These are phyloP conservation scores for Alviniconcha marisindica DNA, from an alignment of 1,140 invertebrate genomes.

Conservation along the genomic window DNA sequence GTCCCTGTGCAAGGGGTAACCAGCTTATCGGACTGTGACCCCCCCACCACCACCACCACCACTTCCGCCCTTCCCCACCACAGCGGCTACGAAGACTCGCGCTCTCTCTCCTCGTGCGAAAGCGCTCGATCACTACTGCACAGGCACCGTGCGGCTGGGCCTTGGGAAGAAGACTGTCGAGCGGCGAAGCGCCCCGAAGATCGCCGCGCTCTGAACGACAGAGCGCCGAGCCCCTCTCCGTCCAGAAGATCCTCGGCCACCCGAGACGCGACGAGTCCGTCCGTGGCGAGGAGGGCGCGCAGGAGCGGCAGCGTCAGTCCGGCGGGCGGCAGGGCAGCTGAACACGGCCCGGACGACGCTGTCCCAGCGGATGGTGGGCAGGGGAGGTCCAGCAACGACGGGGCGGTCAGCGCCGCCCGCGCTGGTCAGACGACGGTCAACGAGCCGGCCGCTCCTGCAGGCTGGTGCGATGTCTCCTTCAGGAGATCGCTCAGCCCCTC, in stretches of 20 bases:
- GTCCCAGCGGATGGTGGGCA: too few species aligned
- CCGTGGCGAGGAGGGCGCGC: not conserved
- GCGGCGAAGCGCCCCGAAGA: not conserved
- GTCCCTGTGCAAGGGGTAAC: not conserved
- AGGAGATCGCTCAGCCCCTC: not conserved
- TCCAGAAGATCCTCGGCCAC: not conserved
- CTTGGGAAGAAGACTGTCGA: too few species aligned
- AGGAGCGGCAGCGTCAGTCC: not conserved
- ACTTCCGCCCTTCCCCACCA: not conserved
- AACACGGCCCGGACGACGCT: not conserved
- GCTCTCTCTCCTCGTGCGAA: not conserved
- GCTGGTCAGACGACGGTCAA: too few species aligned
- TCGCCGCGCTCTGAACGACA: not conserved
- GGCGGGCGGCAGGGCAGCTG: not conserved
- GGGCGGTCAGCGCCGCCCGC: too few species aligned
- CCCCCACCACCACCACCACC: not conserved
- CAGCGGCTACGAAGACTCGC: not conserved
- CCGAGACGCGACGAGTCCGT: not conserved
- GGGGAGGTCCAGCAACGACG: too few species aligned
- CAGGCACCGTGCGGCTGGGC: too few species aligned
- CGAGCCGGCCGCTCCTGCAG: not conserved
- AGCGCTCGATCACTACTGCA: not conserved
- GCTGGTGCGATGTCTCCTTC: not conserved
- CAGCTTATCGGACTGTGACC: constrained; percentile 19
- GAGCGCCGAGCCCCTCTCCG: not conserved